Conservation (phyloP, 2,113 vertebrate genomes). For the Chiloscyllium plagiosum region DNA sequence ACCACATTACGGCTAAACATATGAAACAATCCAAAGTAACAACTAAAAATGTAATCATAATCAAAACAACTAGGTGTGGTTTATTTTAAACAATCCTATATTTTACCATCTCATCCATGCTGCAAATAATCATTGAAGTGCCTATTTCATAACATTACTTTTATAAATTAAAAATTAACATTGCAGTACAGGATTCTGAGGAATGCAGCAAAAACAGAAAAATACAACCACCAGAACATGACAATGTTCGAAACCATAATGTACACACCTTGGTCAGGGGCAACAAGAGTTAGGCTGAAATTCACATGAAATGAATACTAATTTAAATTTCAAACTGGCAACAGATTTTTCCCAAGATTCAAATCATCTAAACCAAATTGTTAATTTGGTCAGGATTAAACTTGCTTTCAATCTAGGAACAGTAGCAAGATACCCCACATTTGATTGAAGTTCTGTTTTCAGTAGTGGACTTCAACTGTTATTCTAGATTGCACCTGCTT, state of each 20-base stretch:
- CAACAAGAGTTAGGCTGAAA: background rate
- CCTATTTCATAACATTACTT: background rate
- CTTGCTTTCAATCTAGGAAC: background rate
- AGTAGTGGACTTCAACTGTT: background rate
- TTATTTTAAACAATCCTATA: background rate
- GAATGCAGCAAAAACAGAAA: background rate
- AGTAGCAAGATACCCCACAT: background rate
- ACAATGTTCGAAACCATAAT: background rate
- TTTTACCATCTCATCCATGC: background rate
- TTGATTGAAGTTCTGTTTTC: background rate
- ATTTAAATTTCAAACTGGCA: background rate
- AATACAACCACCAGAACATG: background rate
- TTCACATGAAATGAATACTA: background rate
- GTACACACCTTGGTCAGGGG: background rate
- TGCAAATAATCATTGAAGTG: background rate
- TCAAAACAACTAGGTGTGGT: background rate
- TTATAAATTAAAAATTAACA: background rate
- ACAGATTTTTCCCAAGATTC: background rate
- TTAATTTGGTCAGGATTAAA: background rate
- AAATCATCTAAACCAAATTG: background rate
- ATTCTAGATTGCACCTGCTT: background rate
- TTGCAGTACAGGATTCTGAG: background rate
- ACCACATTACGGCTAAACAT: background rate
- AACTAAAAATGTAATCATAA: background rate
- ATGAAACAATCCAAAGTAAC: background rate